Evolutionary conservation across 2,797 vertebrate genomes (phyloP).

Genomic region (Microchirus variegatus): DNA sequence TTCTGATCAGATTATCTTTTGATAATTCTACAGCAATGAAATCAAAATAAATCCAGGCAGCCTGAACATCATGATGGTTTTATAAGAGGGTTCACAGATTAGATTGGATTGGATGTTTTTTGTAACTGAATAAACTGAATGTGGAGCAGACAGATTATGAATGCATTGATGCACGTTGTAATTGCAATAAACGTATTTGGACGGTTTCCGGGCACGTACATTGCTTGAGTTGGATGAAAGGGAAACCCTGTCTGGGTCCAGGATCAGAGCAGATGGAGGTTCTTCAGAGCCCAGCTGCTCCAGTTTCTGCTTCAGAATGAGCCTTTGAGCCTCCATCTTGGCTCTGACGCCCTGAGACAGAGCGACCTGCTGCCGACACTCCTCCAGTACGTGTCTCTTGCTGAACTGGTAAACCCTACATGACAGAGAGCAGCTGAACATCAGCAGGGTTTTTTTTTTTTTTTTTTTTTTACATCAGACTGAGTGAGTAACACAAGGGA

Average conservation of each 20-base stretch:
- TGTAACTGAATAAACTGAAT: no score
- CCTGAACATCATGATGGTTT: no score
- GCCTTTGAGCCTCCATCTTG: slow-evolving; percentile 88
- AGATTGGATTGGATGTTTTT: no score
- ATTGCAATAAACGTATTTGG: no score
- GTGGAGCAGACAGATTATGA: no score
- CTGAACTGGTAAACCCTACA: slow-evolving; percentile 89
- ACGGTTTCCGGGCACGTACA: slow-evolving; percentile 74
- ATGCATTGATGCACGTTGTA: no score
- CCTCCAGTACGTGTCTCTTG: slow-evolving; percentile 88
- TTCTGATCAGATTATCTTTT: no score
- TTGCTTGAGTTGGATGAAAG: slow-evolving; percentile 74
- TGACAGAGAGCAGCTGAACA: not conserved
- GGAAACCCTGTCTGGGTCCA: slow-evolving; percentile 82
- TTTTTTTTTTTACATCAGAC: not conserved
- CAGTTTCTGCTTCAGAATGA: slow-evolving; percentile 85
- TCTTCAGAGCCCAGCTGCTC: slow-evolving; percentile 80
- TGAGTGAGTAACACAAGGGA: not conserved
- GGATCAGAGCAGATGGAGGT: slow-evolving; percentile 73
- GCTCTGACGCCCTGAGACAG: slow-evolving; percentile 83
- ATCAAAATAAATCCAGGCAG: no score
- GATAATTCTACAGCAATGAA: no score
- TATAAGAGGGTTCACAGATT: no score
- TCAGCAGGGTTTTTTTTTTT: not conserved
- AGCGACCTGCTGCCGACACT: slow-evolving; percentile 85